These are phyloP conservation scores for Parapristionchus giblindavisi DNA, from an alignment of 2,888 invertebrate species.

Conservation along the genomic window DNA sequence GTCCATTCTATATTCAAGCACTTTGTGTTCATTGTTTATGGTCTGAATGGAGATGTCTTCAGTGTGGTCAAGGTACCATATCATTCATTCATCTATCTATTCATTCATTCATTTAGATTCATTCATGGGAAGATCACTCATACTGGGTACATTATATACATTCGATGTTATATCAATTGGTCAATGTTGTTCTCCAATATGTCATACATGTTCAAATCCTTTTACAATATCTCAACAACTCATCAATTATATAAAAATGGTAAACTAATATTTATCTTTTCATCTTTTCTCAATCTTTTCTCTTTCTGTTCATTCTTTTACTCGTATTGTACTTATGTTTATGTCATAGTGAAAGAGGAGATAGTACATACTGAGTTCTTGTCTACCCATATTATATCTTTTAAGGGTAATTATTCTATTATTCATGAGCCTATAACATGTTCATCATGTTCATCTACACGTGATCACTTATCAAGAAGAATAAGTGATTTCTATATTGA, in stretches of 20 bases:
- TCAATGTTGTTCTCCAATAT: constrained; percentile 73
- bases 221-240: constrained; percentile 48
- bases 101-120: constrained; percentile 75
- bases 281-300: not conserved
- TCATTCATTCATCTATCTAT: no score
- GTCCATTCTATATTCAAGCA: constrained; percentile 50
- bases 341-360: constrained; percentile 4
- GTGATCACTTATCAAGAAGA: constrained; percentile 48
- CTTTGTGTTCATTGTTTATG: constrained; percentile 53
- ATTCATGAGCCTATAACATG: constrained; percentile 52
- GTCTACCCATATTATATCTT: no score
- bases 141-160: constrained; percentile 96
- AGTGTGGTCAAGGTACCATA: constrained; percentile 41
- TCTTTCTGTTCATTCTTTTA: constrained; percentile 13
- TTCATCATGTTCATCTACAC: constrained; percentile 47
- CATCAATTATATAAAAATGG: constrained; percentile 47
- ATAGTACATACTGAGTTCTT: no score
- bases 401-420: constrained; percentile 53
- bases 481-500: constrained; percentile 42
- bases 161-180: constrained; percentile 97
- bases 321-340: constrained; percentile 28
- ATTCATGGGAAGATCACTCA: constrained; percentile 85
- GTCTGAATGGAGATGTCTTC: constrained; percentile 53
- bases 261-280: constrained; percentile 33
- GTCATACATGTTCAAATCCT: constrained; percentile 46